phyloP scores from a whole-genome alignment of 2,113 vertebrate genomes.

The Corvus moneduloides region DNA sequence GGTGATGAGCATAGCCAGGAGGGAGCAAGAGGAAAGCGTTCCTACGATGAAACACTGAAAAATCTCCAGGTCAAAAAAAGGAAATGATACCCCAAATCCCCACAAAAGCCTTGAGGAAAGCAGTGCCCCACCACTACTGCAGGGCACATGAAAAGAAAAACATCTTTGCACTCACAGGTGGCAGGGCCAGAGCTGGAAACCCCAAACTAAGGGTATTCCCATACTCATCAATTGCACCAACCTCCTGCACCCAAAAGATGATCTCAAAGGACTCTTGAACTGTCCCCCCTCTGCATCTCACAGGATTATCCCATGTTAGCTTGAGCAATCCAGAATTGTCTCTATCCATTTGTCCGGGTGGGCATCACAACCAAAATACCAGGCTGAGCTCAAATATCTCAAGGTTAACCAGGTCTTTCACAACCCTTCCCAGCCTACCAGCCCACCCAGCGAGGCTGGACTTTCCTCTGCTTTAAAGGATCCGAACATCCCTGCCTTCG shows the following conservation, averaged over 20 bases:
- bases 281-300: accelerated
- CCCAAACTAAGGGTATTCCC: background rate
- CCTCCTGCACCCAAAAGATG: accelerated
- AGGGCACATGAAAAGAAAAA: background rate
- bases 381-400: background rate
- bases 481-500: background rate
- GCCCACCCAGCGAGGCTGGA: background rate
- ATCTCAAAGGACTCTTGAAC: background rate
- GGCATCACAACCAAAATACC: background rate
- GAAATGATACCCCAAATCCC: background rate
- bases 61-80: background rate
- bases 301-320: background rate
- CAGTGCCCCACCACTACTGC: background rate
- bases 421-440: background rate
- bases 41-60: background rate
- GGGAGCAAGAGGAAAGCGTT: background rate
- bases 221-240: background rate
- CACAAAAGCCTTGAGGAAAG: background rate
- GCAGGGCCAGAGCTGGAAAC: background rate
- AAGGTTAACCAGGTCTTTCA: background rate
- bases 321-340: background rate
- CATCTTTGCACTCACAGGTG: background rate
- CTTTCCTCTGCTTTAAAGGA: background rate
- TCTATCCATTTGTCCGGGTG: background rate
- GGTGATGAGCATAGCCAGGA: background rate